Evolutionary conservation across 2,888 invertebrate genomes (phyloP).

Genomic region (Furcula furcula): DNA sequence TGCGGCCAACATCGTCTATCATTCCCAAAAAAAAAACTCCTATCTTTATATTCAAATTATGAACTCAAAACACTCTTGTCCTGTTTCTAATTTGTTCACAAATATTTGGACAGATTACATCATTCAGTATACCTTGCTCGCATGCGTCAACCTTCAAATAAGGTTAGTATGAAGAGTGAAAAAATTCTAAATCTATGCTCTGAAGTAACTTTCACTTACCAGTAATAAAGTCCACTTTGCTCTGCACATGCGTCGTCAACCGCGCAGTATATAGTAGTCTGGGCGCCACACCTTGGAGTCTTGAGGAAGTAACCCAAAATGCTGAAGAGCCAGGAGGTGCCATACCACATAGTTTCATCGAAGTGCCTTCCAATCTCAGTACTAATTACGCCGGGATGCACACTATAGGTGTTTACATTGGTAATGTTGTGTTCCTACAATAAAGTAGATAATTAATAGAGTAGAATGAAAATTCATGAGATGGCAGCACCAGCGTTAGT

Average conservation of each 20-base stretch:
- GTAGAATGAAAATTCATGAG: too few relatives aligned
- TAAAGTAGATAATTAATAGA: background rate
- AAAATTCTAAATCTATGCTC: too few relatives aligned
- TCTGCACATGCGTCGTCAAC: conserved; percentile 82
- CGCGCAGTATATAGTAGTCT: conserved; percentile 87
- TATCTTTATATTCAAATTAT: too few relatives aligned
- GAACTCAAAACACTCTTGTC: too few relatives aligned
- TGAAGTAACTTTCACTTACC: conserved; percentile 40
- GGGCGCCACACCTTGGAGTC: conserved; percentile 85
- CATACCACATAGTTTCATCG: conserved; percentile 48
- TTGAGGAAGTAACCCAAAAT: conserved; percentile 72
- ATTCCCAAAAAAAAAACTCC: too few relatives aligned
- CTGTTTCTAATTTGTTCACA: too few relatives aligned
- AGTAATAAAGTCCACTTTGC: conserved; percentile 81
- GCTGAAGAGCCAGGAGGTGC: conserved; percentile 50
- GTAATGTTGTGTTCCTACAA: conserved; percentile 50
- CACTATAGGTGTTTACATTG: conserved; percentile 81
- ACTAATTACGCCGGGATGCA: conserved; percentile 84
- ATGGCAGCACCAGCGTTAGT: too few relatives aligned
- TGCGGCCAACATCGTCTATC: too few relatives aligned
- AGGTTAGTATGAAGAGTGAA: too few relatives aligned
- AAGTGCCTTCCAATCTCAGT: conserved; percentile 85
- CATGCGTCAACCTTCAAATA: too few relatives aligned
- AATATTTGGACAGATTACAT: too few relatives aligned
- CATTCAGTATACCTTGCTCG: too few relatives aligned